A percentile compares a stretch with the other conserved stretches of the same genome.
These are phyloP conservation scores for Rhyzopertha dominica DNA, from an alignment of 1,140 invertebrate species.

Conservation along the genomic window DNA sequence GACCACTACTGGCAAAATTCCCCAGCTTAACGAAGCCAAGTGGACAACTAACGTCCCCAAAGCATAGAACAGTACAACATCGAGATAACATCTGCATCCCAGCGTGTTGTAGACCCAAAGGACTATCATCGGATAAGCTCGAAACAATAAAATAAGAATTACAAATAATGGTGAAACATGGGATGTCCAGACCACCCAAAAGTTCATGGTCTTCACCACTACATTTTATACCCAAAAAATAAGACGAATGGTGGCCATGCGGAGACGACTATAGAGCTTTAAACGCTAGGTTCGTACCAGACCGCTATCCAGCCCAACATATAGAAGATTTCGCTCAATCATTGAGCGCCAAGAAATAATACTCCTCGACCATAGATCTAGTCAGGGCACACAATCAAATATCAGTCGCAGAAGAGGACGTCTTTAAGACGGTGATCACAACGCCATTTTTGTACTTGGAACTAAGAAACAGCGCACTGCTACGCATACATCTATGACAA, in stretches of 20 bases:
- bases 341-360: too few species aligned
- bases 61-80: conserved; percentile 17
- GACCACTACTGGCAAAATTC: too few species aligned
- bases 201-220: too few species aligned
- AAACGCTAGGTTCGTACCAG: conserved; percentile 45
- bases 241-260: conserved; percentile 44
- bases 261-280: conserved; percentile 48
- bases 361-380: too few species aligned
- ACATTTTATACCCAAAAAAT: conserved; percentile 45
- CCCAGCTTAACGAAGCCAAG: neutral
- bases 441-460: conserved; percentile 41
- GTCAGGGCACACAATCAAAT: conserved; percentile 48
- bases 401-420: conserved; percentile 33
- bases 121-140: conserved; percentile 34
- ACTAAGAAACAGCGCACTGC: conserved; percentile 40
- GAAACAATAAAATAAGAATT: conserved; percentile 30
- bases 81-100: conserved; percentile 33
- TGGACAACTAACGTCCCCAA: neutral
- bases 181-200: conserved; percentile 27
- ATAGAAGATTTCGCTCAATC: too few species aligned
- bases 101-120: conserved; percentile 29
- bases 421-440: conserved; percentile 42
- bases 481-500: too few species aligned
- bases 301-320: conserved; percentile 48
- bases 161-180: conserved; percentile 26